These are phyloP conservation scores for Amphibalanus amphitrite DNA, from an alignment of 1,140 invertebrate genomes.

Conservation along the genomic window DNA sequence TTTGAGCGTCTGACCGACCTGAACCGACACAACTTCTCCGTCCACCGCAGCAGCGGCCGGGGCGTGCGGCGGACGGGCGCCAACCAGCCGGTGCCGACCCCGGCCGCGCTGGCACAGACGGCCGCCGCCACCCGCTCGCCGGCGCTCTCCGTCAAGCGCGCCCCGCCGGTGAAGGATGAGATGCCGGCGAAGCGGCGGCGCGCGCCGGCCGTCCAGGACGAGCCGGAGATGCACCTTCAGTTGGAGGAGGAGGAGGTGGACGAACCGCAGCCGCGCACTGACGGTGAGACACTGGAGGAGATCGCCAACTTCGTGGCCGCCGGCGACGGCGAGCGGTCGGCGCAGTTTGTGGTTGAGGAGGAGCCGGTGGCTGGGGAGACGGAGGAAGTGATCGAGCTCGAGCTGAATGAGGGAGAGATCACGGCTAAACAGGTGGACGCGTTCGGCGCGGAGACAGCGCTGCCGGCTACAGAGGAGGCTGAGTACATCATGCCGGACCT, in stretches of 20 bases:
- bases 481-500: background rate
- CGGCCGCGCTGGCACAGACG: too few species aligned
- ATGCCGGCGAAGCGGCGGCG: background rate
- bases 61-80: background rate
- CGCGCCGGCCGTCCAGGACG: background rate
- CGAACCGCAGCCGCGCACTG: too few species aligned
- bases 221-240: background rate
- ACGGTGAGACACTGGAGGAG: conserved; percentile 2
- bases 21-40: background rate
- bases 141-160: background rate
- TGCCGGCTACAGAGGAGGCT: too few species aligned
- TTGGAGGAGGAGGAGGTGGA: background rate
- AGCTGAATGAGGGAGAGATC: conserved; percentile 3
- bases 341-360: background rate
- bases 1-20: background rate
- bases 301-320: background rate
- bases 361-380: background rate
- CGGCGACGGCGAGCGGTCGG: background rate
- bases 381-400: conserved; percentile 4
- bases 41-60: background rate
- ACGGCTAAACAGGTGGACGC: background rate
- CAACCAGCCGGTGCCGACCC: too few species aligned
- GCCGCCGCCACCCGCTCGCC: background rate
- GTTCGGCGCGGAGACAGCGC: too few species aligned
- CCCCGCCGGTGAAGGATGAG: background rate